These are phyloP conservation scores for Hephaestus fuliginosus DNA, from an alignment of 2,797 vertebrate genomes.

Conservation along the genomic window DNA sequence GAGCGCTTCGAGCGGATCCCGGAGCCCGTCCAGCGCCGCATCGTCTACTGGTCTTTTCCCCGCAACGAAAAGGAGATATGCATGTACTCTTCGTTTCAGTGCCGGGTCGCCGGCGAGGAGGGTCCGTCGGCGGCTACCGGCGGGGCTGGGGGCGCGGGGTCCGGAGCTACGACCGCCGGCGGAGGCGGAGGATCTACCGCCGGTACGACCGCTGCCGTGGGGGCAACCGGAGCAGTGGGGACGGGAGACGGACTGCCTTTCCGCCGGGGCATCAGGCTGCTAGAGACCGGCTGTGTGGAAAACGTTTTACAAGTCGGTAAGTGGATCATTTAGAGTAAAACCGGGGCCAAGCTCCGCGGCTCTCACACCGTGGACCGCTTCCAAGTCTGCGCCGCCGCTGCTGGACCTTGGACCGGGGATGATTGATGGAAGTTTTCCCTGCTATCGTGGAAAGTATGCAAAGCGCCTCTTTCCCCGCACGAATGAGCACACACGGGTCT, in stretches of 20 bases:
- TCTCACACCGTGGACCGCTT: constrained; percentile 32
- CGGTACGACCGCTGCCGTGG: constrained; percentile 74
- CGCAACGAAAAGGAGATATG: constrained; percentile 98
- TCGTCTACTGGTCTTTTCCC: constrained; percentile 98
- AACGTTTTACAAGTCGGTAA: constrained; percentile 99
- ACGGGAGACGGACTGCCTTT: constrained; percentile 93
- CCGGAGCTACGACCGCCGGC: constrained; percentile 75
- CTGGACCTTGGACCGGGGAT: constrained; percentile 58
- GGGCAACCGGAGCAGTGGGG: constrained; percentile 78
- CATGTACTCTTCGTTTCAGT: constrained; percentile 98
- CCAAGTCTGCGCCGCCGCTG: constrained; percentile 41
- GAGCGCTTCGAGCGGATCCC: constrained; percentile 98
- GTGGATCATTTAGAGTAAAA: constrained; percentile 71
- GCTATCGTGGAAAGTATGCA: constrained; percentile 71
- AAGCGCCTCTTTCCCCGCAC: constrained; percentile 37
- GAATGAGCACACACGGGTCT: neutral
- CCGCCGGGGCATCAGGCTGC: constrained; percentile 94
- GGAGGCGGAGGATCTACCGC: constrained; percentile 80
- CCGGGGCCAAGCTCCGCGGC: constrained; percentile 15
- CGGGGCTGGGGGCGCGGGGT: constrained; percentile 69
- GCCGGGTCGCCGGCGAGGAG: constrained; percentile 89
- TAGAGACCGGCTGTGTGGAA: constrained; percentile 97
- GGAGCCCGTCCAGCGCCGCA: constrained; percentile 97
- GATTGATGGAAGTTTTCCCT: constrained; percentile 80
- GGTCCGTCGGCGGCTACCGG: constrained; percentile 75